Base-by-base conservation (phyloP, 2,797 vertebrate species). In the Enteromius thamalakanensis region DNA sequence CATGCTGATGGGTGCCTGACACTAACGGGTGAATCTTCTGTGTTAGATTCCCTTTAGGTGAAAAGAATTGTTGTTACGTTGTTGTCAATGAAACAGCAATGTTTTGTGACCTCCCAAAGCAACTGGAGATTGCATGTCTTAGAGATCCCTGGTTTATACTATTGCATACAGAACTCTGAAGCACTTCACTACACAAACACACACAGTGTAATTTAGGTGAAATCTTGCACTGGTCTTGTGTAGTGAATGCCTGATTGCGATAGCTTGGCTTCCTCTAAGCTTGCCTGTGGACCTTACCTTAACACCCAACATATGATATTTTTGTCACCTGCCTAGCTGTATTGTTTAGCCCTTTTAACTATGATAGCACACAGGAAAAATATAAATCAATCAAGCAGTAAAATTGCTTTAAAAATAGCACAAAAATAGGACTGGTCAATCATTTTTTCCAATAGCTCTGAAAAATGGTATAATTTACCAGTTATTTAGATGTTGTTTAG, bases 221-320 rank as follows among this genome's bases (percentile, higher is more conserved):
- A 93, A 92, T 93, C 91, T 90, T 89, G 87, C 85, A 85, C 86
- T 84, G 72, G 74, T 76, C 87, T 91, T 85, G 89, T 88, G 10
- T 58, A 21, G n/a, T 55, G 75, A 40, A 86, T 85, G 90, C 86
- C 89, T 92, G 87, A 89, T 90, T 93, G 92, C 92, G 83, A 86
- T 14, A 55, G 72, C 76, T 88, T 90, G 11, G 10, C 42, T 80
- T 72, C 87, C 88, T 87, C 91, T 90, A 93, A 92, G 86, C 91
- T 91, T 90, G 89, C 92, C 91, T 93, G 92, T 91, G 90, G 87
- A 89, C 49, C 47, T 53, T 29, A 72, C 70, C 26, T 21, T 53
- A 51, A 74, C 26, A 3, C 45, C 68, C n/a, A 15, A 26, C 29
- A 14, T 64, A 74, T 70, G 10, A 49, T 21, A 51, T 74, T 34